Evolutionary conservation across 2,888 invertebrate species (phyloP).

Genomic region (Tipula confusa): DNA sequence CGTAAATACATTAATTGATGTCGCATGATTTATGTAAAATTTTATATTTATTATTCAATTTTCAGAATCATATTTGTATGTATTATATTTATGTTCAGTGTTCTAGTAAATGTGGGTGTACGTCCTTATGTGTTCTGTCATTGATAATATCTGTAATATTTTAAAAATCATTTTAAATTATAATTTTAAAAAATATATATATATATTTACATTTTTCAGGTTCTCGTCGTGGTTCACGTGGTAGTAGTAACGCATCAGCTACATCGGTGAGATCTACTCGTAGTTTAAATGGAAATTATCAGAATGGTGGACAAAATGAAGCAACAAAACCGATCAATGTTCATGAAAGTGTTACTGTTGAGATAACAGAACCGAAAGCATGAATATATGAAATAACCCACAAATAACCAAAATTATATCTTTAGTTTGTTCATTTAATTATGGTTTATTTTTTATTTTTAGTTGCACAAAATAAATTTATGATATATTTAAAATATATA

Average conservation of each 20-base stretch:
- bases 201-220: constrained; percentile 38
- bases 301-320: background rate
- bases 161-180: background rate
- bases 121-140: background rate
- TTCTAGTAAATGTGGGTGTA: too few species aligned
- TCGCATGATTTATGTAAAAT: background rate
- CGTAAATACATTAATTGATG: background rate
- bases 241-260: constrained; percentile 73
- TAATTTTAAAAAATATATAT: background rate
- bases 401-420: constrained; percentile 31
- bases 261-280: constrained; percentile 65
- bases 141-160: background rate
- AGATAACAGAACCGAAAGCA: constrained; percentile 66
- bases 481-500: background rate
- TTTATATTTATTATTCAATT: background rate
- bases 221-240: constrained; percentile 67
- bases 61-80: background rate
- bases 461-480: constrained; percentile 6
- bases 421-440: background rate
- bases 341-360: constrained; percentile 65
- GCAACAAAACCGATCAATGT: background rate
- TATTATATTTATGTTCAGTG: too few species aligned
- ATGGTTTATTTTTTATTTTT: background rate
- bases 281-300: constrained; percentile 41
- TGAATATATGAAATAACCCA: constrained; percentile 43